These are phyloP conservation scores for Rhingia campestris DNA, from an alignment of 2,888 invertebrate genomes.

Conservation along the genomic window DNA sequence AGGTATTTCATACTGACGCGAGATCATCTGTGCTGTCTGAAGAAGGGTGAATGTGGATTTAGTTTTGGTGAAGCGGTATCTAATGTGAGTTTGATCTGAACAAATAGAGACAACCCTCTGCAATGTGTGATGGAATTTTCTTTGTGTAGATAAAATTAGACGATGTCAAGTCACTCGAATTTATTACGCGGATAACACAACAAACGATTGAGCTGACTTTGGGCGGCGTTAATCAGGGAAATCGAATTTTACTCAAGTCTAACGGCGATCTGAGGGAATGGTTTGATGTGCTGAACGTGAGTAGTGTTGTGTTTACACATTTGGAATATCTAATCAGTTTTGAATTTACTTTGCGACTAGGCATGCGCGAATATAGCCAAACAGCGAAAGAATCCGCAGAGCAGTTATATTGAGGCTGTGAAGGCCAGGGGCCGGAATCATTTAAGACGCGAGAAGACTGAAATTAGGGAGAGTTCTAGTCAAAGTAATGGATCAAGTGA, in stretches of 20 bases:
- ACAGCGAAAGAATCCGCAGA: conserved; percentile 64
- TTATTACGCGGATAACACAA: conserved; percentile 58
- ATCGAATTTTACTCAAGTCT: conserved; percentile 58
- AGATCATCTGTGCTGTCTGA: conserved; percentile 65
- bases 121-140: neutral
- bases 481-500: conserved; percentile 63
- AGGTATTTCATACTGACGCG: conserved; percentile 67
- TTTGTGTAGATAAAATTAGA: conserved; percentile 61
- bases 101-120: neutral
- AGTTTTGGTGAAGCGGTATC: conserved; percentile 62
- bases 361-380: conserved; percentile 68
- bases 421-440: conserved; percentile 66
- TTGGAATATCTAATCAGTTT: conserved; percentile 6
- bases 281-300: conserved; percentile 69
- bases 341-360: conserved; percentile 15
- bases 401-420: conserved; percentile 61
- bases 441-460: conserved; percentile 64
- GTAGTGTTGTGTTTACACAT: conserved; percentile 23
- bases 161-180: conserved; percentile 65
- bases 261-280: conserved; percentile 68
- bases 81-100: conserved; percentile 52
- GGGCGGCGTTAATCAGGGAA: conserved; percentile 64
- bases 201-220: conserved; percentile 64
- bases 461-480: conserved; percentile 63
- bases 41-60: conserved; percentile 66